Evolutionary conservation across 2,888 invertebrate genomes (phyloP), one percentile per base, ranked within the genome.

Genomic region (Seira ritae): DNA sequence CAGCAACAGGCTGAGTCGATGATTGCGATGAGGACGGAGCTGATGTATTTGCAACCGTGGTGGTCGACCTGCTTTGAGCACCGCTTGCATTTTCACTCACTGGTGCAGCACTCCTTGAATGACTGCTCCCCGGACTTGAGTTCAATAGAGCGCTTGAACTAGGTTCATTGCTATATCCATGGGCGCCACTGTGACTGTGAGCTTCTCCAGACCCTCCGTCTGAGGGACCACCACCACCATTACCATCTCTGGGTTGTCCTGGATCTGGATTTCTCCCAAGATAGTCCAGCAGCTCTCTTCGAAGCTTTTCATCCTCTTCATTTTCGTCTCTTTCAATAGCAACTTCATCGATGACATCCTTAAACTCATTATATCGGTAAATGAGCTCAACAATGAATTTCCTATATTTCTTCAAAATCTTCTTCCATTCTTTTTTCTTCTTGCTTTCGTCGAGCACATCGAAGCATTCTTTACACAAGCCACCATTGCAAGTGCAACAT

Each of bases 401-500:
- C 60, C 78, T 12, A 24, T 83, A 78, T 10, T 23, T 31, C 12
- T 55, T 24, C 31, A 23, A 8, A n/a, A 19, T 19, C 3, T 12
- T 72, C 17, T 3, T 66, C 24, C 31, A 4, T 72, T 22, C 46
- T 80, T 22, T 65, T 6, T 4, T 24, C 15, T 6, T 22, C 20
- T 83, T 91, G 91, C 20, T 31, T 31, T 4, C 8, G 8, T 31
- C n/a, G n/a, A n/a, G n/a, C n/a, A n/a, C n/a, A n/a, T n/a, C n/a
- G n/a, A n/a, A n/a, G n/a, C n/a, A n/a, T n/a, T n/a, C n/a, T n/a
- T n/a, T n/a, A n/a, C n/a, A n/a, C n/a, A n/a, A n/a, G n/a, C n/a
- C n/a, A n/a, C n/a, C n/a, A n/a, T n/a, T n/a, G n/a, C n/a, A n/a
- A n/a, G n/a, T n/a, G n/a, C n/a, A n/a, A n/a, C n/a, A n/a, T n/a